Base-by-base conservation (phyloP, 2,113 vertebrate species). In the Trematomus loennbergii region DNA sequence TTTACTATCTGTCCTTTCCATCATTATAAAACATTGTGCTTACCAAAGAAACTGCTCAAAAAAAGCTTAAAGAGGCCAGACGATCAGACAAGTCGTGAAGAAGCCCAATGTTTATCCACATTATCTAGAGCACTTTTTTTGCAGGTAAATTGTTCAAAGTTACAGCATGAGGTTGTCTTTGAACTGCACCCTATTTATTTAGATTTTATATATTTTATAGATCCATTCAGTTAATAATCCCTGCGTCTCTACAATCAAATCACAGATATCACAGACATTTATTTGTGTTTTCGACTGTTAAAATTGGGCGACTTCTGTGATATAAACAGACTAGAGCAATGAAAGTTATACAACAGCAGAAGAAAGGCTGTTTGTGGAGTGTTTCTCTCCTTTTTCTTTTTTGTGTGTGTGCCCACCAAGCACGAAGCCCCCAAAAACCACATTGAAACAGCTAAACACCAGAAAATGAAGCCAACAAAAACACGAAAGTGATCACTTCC, bases 381-480 rank as follows among this genome's bases (percentile, higher is more conserved):
- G 10, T 7, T 16, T 63, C 40, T 74, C 22, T 48, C 43, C 40
- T 49, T 67, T 12, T 46, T 16, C 16, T 60, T 70, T 36, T 36
- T 33, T 52, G 6, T 76, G 45, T 76, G 12, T 17, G 18, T 8
- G 43, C 57, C 79, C 62, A 83, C 22, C 25, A 64, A 82, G 76
- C 69, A 63, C 20, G 3, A 61, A 87, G 46, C 11, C 72, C 69
- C 50, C 16, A 18, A 74, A 74, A 78, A 69, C 69, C 78, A 78
- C 74, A 79, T 75, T 81, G 50, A 66, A 68, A 73, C 66, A 59
- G 29, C 11, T 52, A 82, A 70, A 78, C 25, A 61, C 55, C 40
- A 53, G 53, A 72, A 73, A 64, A 66, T 58, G 48, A 78, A 81
- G 85, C 90, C 84, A 77, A 77, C 25, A 50, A 79, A 67, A 86